A percentile compares a stretch with the other conserved stretches of the same genome.
Conservation (phyloP, 1,140 invertebrate species). For the Helicorthomorpha holstii region DNA sequence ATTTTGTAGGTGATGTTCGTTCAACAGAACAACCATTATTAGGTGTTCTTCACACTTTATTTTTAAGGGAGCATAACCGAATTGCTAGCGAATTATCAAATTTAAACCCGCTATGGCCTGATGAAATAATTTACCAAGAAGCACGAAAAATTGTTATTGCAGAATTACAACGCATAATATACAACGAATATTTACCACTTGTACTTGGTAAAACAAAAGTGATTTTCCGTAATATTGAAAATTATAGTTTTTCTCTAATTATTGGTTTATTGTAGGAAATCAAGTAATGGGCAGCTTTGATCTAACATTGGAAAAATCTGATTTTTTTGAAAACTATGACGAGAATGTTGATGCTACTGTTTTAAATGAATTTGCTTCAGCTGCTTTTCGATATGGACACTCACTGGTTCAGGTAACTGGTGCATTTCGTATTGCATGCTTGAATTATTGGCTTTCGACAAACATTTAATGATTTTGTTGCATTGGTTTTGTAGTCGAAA, state of each 20-base stretch:
- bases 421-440: too few relatives aligned
- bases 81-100: conserved; percentile 48
- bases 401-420: conserved; percentile 32
- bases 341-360: conserved; percentile 35
- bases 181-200: conserved; percentile 24
- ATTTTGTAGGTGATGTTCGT: conserved; percentile 51
- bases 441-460: conserved; percentile 20
- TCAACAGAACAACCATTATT: conserved; percentile 74
- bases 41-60: conserved; percentile 60
- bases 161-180: conserved; percentile 27
- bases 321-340: conserved; percentile 37
- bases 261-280: conserved; percentile 15
- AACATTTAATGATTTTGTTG: conserved; percentile 3
- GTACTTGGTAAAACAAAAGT: conserved; percentile 39
- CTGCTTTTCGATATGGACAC: conserved; percentile 45
- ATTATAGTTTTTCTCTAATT: too few relatives aligned
- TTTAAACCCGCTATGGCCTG: conserved; percentile 68
- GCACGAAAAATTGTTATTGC: conserved; percentile 45
- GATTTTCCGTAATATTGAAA: too few relatives aligned
- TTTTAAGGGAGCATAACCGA: conserved; percentile 78
- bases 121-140: conserved; percentile 71
- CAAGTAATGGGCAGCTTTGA: conserved; percentile 28
- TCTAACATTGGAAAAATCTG: conserved; percentile 21
- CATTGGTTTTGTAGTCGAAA: too few relatives aligned
- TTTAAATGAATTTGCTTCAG: conserved; percentile 43